These are phyloP conservation scores for Ditylenchus weischeri DNA, from an alignment of 2,888 invertebrate genomes.

Conservation along the genomic window DNA sequence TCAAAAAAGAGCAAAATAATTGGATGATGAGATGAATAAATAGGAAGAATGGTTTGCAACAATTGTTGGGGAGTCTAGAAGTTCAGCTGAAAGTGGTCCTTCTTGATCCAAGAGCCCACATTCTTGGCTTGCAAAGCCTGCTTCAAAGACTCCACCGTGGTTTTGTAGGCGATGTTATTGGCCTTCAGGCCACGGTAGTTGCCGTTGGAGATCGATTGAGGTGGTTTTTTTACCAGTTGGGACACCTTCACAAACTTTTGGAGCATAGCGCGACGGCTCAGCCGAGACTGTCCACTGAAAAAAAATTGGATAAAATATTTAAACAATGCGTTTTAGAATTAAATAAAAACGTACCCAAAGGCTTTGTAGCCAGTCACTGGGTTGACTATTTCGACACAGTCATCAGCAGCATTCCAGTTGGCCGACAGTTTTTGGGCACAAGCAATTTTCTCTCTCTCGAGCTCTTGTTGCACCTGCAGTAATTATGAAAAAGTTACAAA, in stretches of 20 bases:
- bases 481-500: no score
- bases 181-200: constrained; percentile 10
- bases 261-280: constrained; percentile 6
- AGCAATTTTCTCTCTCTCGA: constrained; percentile 3
- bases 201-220: neutral
- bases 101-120: constrained; percentile 4
- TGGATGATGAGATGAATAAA: neutral
- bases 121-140: neutral
- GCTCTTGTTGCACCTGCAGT: neutral
- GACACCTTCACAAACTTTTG: neutral
- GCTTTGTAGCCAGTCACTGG: neutral
- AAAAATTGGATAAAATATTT: neutral
- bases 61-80: neutral
- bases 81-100: constrained; percentile 1
- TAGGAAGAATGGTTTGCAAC: neutral
- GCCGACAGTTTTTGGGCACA: constrained; percentile 5
- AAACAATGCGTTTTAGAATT: neutral
- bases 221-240: neutral
- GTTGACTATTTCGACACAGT: constrained; percentile 3
- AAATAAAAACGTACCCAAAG: neutral
- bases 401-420: constrained; percentile 11
- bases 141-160: neutral
- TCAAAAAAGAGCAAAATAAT: constrained; percentile 2
- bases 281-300: constrained; percentile 7
- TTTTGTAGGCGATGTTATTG: neutral